phyloP scores from a whole-genome alignment of 2,888 invertebrate genomes.

The Eurytoma adleriae region DNA sequence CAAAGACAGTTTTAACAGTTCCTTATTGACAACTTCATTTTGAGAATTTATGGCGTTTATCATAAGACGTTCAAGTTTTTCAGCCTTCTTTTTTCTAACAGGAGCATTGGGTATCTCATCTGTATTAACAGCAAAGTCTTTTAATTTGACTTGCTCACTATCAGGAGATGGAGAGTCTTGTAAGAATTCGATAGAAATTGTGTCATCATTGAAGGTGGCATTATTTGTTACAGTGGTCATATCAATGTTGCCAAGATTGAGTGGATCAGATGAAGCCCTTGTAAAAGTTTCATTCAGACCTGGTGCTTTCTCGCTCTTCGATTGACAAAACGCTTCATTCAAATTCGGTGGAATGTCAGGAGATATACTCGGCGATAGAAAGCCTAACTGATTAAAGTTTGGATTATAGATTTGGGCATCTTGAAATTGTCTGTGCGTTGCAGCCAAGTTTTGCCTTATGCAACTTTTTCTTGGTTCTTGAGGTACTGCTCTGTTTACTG shows the following conservation, averaged over 20 bases:
- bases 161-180: conserved; percentile 71
- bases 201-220: conserved; percentile 74
- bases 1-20: conserved; percentile 58
- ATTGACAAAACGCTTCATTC: conserved; percentile 71
- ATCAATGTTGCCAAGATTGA: conserved; percentile 63
- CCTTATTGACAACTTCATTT: conserved; percentile 74
- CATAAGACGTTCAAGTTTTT: conserved; percentile 73
- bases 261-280: conserved; percentile 59
- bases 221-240: conserved; percentile 71
- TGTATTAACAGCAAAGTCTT: conserved; percentile 68
- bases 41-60: conserved; percentile 73
- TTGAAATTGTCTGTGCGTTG: conserved; percentile 63
- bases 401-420: conserved; percentile 59
- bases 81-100: conserved; percentile 71
- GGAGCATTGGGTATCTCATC: conserved; percentile 69
- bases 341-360: conserved; percentile 70
- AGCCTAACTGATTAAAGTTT: conserved; percentile 60
- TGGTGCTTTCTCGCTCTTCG: conserved; percentile 62
- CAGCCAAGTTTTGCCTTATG: conserved; percentile 64
- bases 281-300: conserved; percentile 70
- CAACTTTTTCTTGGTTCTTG: conserved; percentile 69
- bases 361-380: conserved; percentile 66
- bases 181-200: conserved; percentile 70
- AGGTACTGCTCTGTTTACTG: conserved; percentile 66
- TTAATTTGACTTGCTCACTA: conserved; percentile 64